Base-by-base conservation (phyloP, 2,888 invertebrate genomes). In the Dendrolimus houi region DNA sequence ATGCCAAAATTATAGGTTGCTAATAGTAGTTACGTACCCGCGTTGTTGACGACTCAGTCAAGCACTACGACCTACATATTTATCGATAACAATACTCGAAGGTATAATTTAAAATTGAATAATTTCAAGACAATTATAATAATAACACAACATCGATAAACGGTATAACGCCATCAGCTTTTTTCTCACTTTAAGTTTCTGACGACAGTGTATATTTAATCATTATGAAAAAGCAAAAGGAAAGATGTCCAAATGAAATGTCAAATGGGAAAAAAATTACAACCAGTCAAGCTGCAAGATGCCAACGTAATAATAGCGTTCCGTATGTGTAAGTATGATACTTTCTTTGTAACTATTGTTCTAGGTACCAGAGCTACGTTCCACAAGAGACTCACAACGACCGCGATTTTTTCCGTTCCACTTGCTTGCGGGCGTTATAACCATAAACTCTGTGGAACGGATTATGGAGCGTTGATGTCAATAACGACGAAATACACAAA, bases 81-180 rank as follows among this genome's bases (percentile, higher is more conserved):
- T 47, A 47, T 47, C 47, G 12, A 47, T 29, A 47, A 47, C 47
- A 47, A 47, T 47, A 47, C 47, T 10, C 47, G 47, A 47, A 7
- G 47, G 9, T 10, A 47, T 47, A 47, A 47, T 47, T 47, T 47
- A 47, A 47, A 47, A 47, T 47, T 47, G 47, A 55, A 54, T 53
- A 55, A 56, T 58, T 58, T 53, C 14, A 53, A 29, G 29, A 55
- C 58, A 58, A 58, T 58, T 58, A 58, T 55, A 17, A 54, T 58
- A 58, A 58, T 55, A 58, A 54, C 13, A 55, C 40, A 55, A 52
- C 58, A 40, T 55, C 58, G 54, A 58, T 53, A 54, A 53, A 58
- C 55, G 55, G 58, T 10, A 12, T 6, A 29, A 2, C 47, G 47
- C 12, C 47, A 10, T 8, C 3, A 12, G 9, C 12, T 12, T 47